phyloP scores from a whole-genome alignment of 2,888 invertebrate genomes.

The Chorisops tibialis region DNA sequence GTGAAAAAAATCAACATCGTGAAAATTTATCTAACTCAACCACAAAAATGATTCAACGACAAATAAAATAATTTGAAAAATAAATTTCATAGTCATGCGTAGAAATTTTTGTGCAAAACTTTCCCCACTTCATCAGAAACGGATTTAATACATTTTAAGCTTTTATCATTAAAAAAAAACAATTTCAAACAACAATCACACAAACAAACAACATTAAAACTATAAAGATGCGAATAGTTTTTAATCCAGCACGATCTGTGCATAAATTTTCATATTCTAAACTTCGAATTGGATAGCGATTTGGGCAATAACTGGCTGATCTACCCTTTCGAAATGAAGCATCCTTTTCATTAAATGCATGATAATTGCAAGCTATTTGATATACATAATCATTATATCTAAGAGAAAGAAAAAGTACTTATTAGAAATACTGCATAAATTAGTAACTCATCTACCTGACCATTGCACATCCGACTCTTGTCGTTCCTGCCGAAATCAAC shows the following conservation, averaged over 20 bases:
- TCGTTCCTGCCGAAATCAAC: conserved; percentile 24
- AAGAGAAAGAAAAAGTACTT: neutral
- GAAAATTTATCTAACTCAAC: too few relatives aligned
- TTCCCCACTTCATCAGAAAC: too few relatives aligned
- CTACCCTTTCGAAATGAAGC: conserved; percentile 23
- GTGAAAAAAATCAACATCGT: too few relatives aligned
- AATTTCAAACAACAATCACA: too few relatives aligned
- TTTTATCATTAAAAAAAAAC: too few relatives aligned
- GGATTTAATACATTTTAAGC: too few relatives aligned
- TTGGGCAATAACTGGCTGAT: conserved; percentile 32
- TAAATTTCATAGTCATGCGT: too few relatives aligned
- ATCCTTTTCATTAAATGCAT: conserved; percentile 3
- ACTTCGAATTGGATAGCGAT: conserved; percentile 30
- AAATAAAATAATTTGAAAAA: too few relatives aligned
- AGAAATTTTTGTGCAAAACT: too few relatives aligned
- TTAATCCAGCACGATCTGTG: conserved; percentile 8
- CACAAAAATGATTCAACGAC: too few relatives aligned
- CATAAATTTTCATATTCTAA: conserved; percentile 33
- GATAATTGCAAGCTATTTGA: conserved; percentile 34
- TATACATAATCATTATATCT: conserved; percentile 27
- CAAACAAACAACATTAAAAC: too few relatives aligned
- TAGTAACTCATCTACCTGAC: conserved; percentile 28
- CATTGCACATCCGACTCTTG: conserved; percentile 34
- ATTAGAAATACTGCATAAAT: neutral
- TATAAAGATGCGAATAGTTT: neutral